These are phyloP conservation scores for Liasis olivaceus DNA, from an alignment of 2,797 vertebrate genomes.

Conservation along the genomic window DNA sequence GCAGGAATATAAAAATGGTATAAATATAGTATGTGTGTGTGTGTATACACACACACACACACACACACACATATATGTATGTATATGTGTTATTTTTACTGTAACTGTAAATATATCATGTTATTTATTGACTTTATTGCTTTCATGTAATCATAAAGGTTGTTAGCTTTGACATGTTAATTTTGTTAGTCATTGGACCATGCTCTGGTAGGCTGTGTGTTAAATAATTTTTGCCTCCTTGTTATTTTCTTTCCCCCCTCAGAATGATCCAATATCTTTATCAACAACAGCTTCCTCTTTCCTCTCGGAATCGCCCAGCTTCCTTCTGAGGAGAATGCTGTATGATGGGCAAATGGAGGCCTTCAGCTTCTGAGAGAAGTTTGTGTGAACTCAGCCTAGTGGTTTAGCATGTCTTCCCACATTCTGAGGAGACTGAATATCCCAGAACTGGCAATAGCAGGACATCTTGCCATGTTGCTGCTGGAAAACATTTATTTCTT, in stretches of 20 bases:
- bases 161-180: background rate
- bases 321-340: background rate
- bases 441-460: background rate
- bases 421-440: background rate
- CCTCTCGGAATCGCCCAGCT: background rate
- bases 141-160: background rate
- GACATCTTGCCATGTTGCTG: background rate
- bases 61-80: too few species aligned
- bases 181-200: background rate
- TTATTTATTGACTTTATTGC: background rate
- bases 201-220: background rate
- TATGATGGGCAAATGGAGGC: background rate
- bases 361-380: background rate
- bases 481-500: background rate
- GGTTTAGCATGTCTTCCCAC: background rate
- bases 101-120: background rate
- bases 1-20: background rate
- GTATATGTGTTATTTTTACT: background rate
- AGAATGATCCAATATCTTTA: background rate
- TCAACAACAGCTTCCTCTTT: background rate
- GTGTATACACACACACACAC: too few species aligned
- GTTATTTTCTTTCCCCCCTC: background rate
- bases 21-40: background rate
- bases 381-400: background rate
- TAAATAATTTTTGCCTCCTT: background rate